Percentiles rank a stretch among this genome's conserved stretches.
These are phyloP conservation scores for Campylomormyrus tamandua DNA, from an alignment of 2,113 vertebrate genomes.

Conservation along the genomic window DNA sequence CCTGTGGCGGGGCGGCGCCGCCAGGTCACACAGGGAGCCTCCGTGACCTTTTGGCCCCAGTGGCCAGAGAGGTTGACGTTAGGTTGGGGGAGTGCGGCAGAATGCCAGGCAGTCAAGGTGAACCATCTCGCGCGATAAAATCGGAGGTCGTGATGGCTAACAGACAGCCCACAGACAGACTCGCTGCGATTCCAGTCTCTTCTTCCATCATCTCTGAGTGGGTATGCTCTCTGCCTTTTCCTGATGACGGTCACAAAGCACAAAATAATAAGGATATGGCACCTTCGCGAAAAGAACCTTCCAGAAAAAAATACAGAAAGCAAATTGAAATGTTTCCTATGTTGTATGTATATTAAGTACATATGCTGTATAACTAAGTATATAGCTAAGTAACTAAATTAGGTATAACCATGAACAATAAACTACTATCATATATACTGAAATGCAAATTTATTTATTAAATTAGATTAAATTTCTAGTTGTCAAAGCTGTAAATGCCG, in stretches of 20 bases:
- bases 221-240: background rate
- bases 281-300: background rate
- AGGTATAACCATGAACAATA: background rate
- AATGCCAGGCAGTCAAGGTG: constrained; percentile 35
- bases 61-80: constrained; percentile 16
- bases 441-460: background rate
- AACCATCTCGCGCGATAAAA: constrained; percentile 36
- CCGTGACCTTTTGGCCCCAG: constrained; percentile 14
- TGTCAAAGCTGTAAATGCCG: background rate
- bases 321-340: background rate
- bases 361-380: background rate
- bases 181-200: background rate
- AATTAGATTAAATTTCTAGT: background rate
- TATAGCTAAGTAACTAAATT: background rate
- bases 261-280: background rate
- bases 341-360: background rate
- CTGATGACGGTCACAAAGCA: background rate
- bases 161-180: constrained; percentile 28
- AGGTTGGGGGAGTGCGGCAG: constrained; percentile 30
- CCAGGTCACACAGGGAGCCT: background rate
- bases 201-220: background rate
- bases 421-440: background rate
- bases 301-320: background rate
- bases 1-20: background rate
- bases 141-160: constrained; percentile 35